Evolutionary conservation across 2,888 invertebrate species (phyloP).

Genomic region (Drosophila sordidapex): DNA sequence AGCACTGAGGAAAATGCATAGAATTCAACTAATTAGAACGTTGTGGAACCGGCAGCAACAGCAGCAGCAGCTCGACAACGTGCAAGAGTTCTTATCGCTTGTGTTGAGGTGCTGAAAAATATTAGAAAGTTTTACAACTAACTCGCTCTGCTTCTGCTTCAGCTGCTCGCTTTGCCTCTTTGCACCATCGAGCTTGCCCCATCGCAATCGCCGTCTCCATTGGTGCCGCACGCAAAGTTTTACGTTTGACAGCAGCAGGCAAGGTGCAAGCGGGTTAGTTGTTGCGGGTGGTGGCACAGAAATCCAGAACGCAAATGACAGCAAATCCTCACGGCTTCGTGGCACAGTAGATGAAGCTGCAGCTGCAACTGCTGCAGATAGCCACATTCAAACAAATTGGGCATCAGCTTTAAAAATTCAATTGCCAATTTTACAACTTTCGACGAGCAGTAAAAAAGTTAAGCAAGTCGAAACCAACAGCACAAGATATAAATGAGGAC

Average conservation of each 20-base stretch:
- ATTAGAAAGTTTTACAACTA: constrained; percentile 69
- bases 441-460: background rate
- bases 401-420: constrained; percentile 48
- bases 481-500: background rate
- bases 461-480: too few relatives aligned
- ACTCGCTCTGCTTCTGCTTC: constrained; percentile 2
- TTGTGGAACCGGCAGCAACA: constrained; percentile 21
- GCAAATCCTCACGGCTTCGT: constrained; percentile 71
- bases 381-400: constrained; percentile 72
- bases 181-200: constrained; percentile 10
- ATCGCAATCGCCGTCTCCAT: constrained; percentile 23
- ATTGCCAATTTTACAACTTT: constrained; percentile 1
- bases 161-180: background rate
- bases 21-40: constrained; percentile 78
- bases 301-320: constrained; percentile 67
- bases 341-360: constrained; percentile 15
- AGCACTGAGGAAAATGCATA: constrained; percentile 64
- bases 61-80: constrained; percentile 37
- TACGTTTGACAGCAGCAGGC: constrained; percentile 67
- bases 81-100: constrained; percentile 69
- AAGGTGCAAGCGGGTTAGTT: background rate
- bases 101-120: constrained; percentile 79
- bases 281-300: background rate
- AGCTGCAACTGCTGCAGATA: constrained; percentile 50
- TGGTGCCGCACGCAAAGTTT: constrained; percentile 60